Conservation (phyloP, 1,140 invertebrate species). For the Mesaphorura yosii region DNA sequence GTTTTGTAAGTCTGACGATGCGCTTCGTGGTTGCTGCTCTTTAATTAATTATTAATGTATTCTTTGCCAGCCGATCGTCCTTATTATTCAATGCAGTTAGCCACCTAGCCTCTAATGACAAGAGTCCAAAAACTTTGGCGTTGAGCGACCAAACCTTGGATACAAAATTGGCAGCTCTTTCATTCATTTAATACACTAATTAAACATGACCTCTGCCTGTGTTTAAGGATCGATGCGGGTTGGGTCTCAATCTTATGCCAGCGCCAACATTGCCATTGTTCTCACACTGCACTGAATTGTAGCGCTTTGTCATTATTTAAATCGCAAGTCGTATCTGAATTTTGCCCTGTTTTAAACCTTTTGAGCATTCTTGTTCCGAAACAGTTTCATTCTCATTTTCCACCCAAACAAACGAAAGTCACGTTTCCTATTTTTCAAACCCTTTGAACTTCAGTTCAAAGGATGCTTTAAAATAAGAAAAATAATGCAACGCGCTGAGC, state of each 20-base stretch:
- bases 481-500: not conserved
- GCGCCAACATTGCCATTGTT: not conserved
- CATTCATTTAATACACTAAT: not conserved
- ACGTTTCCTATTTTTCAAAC: too few species aligned
- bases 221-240: too few species aligned
- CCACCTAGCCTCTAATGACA: too few species aligned
- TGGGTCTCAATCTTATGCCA: too few species aligned
- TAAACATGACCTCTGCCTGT: not conserved
- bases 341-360: not conserved
- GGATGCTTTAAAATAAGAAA: constrained; percentile 2
- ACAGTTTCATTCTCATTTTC: not conserved
- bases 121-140: too few species aligned
- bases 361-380: not conserved
- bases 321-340: not conserved
- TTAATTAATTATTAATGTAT: not conserved
- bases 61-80: too few species aligned
- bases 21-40: not conserved
- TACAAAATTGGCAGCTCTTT: not conserved
- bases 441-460: not conserved
- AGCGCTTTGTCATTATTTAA: not conserved
- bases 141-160: not conserved
- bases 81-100: too few species aligned
- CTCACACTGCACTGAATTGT: not conserved
- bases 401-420: too few species aligned
- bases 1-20: not conserved